Conservation (phyloP, 1,140 invertebrate species). For the Nasonia vitripennis region DNA sequence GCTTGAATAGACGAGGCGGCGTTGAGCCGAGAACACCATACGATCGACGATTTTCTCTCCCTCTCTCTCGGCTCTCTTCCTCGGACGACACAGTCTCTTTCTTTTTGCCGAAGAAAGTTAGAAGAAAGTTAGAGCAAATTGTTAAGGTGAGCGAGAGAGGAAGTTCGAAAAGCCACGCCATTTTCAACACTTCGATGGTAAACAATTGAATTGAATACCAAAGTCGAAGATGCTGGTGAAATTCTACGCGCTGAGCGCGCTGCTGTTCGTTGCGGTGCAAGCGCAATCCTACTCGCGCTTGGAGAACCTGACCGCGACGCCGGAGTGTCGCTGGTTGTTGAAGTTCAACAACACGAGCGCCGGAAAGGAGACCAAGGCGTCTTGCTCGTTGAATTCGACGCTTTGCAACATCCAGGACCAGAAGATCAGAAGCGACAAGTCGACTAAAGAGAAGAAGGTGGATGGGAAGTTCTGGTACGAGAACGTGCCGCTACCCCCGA, state of each 20-base stretch:
- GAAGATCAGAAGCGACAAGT: background rate
- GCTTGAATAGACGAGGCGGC: background rate
- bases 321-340: background rate
- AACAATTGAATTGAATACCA: too few relatives aligned
- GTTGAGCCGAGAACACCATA: background rate
- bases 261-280: background rate
- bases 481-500: slow-evolving; percentile 57
- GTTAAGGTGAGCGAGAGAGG: too few relatives aligned
- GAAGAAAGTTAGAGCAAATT: too few relatives aligned
- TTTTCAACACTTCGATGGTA: background rate
- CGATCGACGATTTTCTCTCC: background rate
- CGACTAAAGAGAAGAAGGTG: background rate
- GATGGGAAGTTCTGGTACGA: slow-evolving; percentile 51
- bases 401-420: background rate
- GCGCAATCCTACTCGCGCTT: too few relatives aligned
- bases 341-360: background rate
- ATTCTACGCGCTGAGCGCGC: background rate
- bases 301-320: too few relatives aligned
- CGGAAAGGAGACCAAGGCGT: too few relatives aligned
- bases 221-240: background rate
- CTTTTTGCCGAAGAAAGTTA: too few relatives aligned
- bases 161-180: too few relatives aligned
- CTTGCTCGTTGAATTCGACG: background rate
- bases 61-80: too few relatives aligned
- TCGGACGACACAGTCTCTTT: too few relatives aligned